These are phyloP conservation scores for Drosophila dives DNA, from an alignment of 2,888 invertebrate genomes.

Conservation along the genomic window DNA sequence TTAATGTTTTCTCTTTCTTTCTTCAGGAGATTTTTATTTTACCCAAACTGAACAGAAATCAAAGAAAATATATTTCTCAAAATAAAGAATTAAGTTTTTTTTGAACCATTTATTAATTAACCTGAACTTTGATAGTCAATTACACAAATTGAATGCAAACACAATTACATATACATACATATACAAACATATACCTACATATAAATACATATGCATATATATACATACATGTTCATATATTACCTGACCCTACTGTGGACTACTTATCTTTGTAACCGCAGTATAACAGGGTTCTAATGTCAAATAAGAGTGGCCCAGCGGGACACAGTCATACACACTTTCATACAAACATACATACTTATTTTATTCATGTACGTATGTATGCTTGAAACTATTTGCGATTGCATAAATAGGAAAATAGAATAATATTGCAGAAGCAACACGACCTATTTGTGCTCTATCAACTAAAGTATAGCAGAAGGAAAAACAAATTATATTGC, in stretches of 20 bases:
- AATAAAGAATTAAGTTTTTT: background rate
- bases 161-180: background rate
- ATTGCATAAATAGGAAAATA: slow-evolving; percentile 1
- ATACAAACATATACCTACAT: background rate
- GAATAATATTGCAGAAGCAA: background rate
- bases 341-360: background rate
- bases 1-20: background rate
- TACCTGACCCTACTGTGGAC: background rate
- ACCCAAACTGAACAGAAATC: background rate
- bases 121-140: background rate
- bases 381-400: background rate
- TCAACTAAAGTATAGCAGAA: background rate
- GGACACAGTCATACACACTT: slow-evolving; percentile 2
- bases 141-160: background rate
- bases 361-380: background rate
- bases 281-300: slow-evolving; percentile 7
- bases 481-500: background rate
- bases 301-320: slow-evolving; percentile 16
- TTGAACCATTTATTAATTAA: background rate
- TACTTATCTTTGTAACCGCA: background rate
- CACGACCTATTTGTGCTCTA: background rate
- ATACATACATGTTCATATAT: background rate
- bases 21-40: background rate
- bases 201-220: background rate
- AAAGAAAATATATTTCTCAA: background rate